phyloP scores from a whole-genome alignment of 2,113 vertebrate species.

The Onychostruthus taczanowskii region DNA sequence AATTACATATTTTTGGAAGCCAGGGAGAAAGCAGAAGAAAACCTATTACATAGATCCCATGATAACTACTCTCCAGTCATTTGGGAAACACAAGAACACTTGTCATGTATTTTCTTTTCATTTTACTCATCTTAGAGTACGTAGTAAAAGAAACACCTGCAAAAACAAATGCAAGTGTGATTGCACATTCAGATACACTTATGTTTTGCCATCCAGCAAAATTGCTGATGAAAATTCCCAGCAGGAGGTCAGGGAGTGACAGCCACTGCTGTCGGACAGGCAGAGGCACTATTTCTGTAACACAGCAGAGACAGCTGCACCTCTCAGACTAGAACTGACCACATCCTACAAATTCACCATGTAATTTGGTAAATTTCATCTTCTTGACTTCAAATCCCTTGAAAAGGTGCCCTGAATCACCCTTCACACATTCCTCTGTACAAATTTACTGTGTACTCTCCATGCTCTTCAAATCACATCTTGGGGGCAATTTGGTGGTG shows the following conservation, averaged over 20 bases:
- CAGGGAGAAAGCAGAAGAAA: not conserved
- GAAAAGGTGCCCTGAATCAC: not conserved
- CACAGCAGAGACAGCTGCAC: not conserved
- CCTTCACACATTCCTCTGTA: not conserved
- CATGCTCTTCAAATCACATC: not conserved
- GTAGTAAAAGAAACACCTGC: slow-evolving; percentile 32
- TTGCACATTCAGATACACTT: slow-evolving; percentile 13
- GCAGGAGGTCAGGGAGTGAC: not conserved
- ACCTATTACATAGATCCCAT: not conserved
- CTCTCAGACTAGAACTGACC: not conserved
- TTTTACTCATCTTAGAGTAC: not conserved
- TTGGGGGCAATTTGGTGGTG: not conserved
- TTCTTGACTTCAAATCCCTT: not conserved
- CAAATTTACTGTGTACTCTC: not conserved
- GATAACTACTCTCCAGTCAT: not conserved
- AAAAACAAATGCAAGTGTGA: slow-evolving; percentile 40
- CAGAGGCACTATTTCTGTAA: not conserved
- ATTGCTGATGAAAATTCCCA: not conserved
- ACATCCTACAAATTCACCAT: not conserved
- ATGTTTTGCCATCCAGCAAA: not conserved
- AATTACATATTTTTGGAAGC: not conserved
- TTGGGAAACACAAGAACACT: not conserved
- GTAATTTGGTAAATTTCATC: not conserved
- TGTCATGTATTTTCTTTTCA: not conserved
- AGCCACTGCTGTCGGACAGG: not conserved